Base-by-base conservation (phyloP, 2,888 invertebrate genomes). In the Trissolcus japonicus region DNA sequence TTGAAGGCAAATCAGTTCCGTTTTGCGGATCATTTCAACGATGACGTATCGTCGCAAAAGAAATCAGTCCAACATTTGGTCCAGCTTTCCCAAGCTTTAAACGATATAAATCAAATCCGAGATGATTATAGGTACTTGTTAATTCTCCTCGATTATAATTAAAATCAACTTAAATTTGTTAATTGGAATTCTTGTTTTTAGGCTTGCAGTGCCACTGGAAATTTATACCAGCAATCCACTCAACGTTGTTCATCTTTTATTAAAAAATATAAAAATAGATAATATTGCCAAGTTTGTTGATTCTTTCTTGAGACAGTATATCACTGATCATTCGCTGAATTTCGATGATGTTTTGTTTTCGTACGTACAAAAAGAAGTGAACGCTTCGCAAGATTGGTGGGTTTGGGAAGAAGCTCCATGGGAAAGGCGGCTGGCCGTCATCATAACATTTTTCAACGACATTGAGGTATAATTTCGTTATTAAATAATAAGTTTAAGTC, bases 251-350 rank as follows among this genome's bases (percentile, higher is more conserved):
- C 78, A 83, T 21, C 79, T 82, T 9, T 56, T 87, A 54, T 68
- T 88, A 7, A 80, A 85, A 63, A 83, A 84, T 72, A 79, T 84
- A 16, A 79, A 83, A 46, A 78, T 84, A 4, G 84, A 87, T 14
- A 81, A 83, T 35, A 88, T 89, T 62, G 82, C 86, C 11, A 61
- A 80, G 25, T 86, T 90, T 41, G 75, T 90, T 9, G 82, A 87
- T 43, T 83, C 86, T 6, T 90, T 90, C 82, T 80, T 90, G 6
- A 83, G 84, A 21, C 85, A 85, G 54, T 91, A 88, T 68, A 89
- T 91, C 76, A 61, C 86, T 0, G 87, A 90, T 63, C 86, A 90
- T 80, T 83, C 86, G 7, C 82, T 91, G 56, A 83, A 90, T 78
- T 87, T 86, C 16, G 90, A 91, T 82, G 76, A 83, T 53, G 85